Conservation (phyloP, 92 coral and sea anemone genomes). For the Porites cylindrica region DNA sequence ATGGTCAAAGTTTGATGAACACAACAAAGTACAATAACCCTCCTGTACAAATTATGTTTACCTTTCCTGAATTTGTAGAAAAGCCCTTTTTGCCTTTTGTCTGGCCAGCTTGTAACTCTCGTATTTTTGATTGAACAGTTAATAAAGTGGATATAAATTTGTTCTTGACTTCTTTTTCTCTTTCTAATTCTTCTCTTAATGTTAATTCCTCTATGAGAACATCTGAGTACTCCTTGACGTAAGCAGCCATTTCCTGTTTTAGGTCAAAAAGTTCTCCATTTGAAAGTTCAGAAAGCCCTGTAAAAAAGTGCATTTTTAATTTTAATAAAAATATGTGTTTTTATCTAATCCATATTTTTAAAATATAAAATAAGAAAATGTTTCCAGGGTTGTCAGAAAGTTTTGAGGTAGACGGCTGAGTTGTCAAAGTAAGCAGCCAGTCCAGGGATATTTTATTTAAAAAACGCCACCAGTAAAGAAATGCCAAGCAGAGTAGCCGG, state of each 20-base stretch:
- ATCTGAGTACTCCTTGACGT: constrained; percentile 94
- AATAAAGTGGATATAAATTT: constrained; percentile 93
- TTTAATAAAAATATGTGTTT: too few species aligned
- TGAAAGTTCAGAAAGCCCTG: constrained; percentile 83
- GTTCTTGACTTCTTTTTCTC: constrained; percentile 96
- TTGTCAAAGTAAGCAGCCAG: too few species aligned
- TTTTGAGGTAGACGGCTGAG: too few species aligned
- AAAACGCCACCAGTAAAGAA: too few species aligned
- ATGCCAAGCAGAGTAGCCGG: too few species aligned
- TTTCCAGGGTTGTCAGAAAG: too few species aligned
- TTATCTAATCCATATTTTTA: too few species aligned
- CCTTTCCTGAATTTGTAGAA: constrained; percentile 58
- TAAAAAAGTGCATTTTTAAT: not conserved
- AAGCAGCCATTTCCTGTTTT: constrained; percentile 88
- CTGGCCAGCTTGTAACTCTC: constrained; percentile 78
- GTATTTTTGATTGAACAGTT: constrained; percentile 87
- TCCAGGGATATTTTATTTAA: too few species aligned
- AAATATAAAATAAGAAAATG: too few species aligned
- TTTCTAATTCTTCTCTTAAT: constrained; percentile 79
- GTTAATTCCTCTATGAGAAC: constrained; percentile 88
- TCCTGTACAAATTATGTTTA: not conserved
- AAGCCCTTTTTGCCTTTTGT: constrained; percentile 74
- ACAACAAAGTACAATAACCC: too few species aligned
- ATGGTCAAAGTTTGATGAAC: not conserved
- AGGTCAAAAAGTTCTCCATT: constrained; percentile 82